phyloP scores from a whole-genome alignment of 2,797 vertebrate genomes.

The Cryptoblepharus egeriae region DNA sequence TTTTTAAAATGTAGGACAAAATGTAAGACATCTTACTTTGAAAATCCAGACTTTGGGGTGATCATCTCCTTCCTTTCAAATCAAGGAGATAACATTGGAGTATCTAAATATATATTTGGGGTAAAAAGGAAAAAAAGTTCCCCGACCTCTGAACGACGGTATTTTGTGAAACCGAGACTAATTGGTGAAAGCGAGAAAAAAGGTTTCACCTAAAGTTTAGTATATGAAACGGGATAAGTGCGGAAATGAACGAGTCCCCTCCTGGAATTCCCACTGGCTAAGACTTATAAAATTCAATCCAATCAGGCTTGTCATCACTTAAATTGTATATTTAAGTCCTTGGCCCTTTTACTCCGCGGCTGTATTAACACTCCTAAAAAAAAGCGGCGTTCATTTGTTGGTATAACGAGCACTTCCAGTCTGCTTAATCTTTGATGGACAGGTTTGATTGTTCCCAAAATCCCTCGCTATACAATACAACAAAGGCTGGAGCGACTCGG shows the following conservation, averaged over 20 bases:
- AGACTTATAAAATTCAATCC: constrained; percentile 74
- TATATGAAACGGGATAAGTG: constrained; percentile 42
- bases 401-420: constrained; percentile 82
- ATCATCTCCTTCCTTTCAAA: too few species aligned
- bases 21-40: too few species aligned
- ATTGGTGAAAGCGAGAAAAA: not conserved
- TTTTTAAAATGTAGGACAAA: too few species aligned
- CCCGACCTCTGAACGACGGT: too few species aligned
- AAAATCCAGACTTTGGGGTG: too few species aligned
- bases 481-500: constrained; percentile 83
- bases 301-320: constrained; percentile 74
- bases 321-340: constrained; percentile 77
- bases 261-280: constrained; percentile 68
- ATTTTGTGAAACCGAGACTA: constrained; percentile 45
- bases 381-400: constrained; percentile 77
- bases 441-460: constrained; percentile 88
- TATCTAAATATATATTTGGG: too few species aligned
- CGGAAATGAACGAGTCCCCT: constrained; percentile 63
- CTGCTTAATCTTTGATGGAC: constrained; percentile 91
- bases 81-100: too few species aligned
- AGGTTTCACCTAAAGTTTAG: not conserved
- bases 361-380: constrained; percentile 76
- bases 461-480: constrained; percentile 87
- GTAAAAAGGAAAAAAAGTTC: too few species aligned
- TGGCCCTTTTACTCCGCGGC: constrained; percentile 70